These are phyloP conservation scores for Drosophila engyochracea DNA, from an alignment of 2,888 invertebrate genomes.

Conservation along the genomic window DNA sequence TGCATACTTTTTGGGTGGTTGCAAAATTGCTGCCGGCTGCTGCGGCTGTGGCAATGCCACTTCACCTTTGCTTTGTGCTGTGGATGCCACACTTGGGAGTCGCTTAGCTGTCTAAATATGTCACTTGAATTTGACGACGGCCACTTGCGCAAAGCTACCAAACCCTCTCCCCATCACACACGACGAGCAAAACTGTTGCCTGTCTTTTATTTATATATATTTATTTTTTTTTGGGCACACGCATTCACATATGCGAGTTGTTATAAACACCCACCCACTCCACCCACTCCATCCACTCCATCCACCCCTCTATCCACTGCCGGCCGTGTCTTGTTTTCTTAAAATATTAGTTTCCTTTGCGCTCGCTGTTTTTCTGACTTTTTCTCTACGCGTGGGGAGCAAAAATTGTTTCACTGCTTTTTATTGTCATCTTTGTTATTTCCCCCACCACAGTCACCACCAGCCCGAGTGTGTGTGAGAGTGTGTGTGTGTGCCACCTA, in stretches of 20 bases:
- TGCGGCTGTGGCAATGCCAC: conserved; percentile 52
- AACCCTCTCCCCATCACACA: background rate
- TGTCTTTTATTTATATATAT: conserved; percentile 4
- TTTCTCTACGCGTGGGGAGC: conserved; percentile 36
- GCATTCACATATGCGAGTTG: conserved; percentile 15
- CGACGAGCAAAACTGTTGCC: conserved; percentile 63
- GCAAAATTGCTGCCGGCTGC: conserved; percentile 66
- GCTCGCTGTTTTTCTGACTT: conserved; percentile 36
- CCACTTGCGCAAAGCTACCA: conserved; percentile 65
- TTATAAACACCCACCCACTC: conserved; percentile 35
- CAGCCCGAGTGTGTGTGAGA: conserved; percentile 8
- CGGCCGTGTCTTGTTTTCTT: conserved; percentile 76
- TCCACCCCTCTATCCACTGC: conserved; percentile 12
- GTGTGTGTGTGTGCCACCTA: conserved; percentile 23
- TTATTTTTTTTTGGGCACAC: conserved; percentile 28
- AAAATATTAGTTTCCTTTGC: conserved; percentile 80
- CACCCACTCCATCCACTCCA: conserved; percentile 7
- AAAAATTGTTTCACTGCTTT: conserved; percentile 79
- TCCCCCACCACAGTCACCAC: conserved; percentile 4
- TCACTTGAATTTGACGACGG: conserved; percentile 80
- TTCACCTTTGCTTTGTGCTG: conserved; percentile 71
- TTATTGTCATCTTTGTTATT: conserved; percentile 81
- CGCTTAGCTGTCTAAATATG: conserved; percentile 81
- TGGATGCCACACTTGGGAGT: conserved; percentile 68
- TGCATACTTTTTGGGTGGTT: conserved; percentile 54